Percentiles rank a stretch among this genome's conserved stretches.
These are phyloP conservation scores for Eumaeus atala DNA, from an alignment of 1,140 invertebrate species.

Conservation along the genomic window DNA sequence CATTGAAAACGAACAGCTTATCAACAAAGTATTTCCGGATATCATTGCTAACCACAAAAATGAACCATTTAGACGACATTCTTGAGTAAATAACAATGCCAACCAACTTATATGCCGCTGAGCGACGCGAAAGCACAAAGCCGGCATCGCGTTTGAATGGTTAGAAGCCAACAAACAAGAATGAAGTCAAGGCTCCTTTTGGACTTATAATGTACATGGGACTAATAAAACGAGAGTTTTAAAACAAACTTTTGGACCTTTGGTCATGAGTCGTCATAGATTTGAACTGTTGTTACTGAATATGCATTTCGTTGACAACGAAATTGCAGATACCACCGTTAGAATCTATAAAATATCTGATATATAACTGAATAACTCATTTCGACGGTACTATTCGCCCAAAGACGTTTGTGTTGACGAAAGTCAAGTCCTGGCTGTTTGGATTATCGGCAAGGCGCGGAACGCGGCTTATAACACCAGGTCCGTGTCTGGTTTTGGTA, in stretches of 20 bases:
- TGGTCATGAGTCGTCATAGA: constrained; percentile 36
- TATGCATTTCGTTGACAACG: constrained; percentile 34
- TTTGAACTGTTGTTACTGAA: constrained; percentile 34
- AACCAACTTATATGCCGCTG: constrained; percentile 40
- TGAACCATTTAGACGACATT: too few relatives aligned
- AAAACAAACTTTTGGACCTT: constrained; percentile 37
- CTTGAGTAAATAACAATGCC: constrained; percentile 19
- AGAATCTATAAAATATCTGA: constrained; percentile 18
- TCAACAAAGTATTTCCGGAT: too few relatives aligned
- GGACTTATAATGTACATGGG: constrained; percentile 38
- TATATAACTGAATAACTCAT: too few relatives aligned
- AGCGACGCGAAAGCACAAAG: constrained; percentile 37
- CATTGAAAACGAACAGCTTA: too few relatives aligned
- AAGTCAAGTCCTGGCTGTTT: too few relatives aligned
- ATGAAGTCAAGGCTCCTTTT: constrained; percentile 40
- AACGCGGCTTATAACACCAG: too few relatives aligned
- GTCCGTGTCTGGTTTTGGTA: too few relatives aligned
- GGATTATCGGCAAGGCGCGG: too few relatives aligned
- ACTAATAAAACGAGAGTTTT: constrained; percentile 37
- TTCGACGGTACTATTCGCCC: constrained; percentile 44
- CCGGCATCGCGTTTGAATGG: constrained; percentile 37
- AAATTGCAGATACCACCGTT: constrained; percentile 33
- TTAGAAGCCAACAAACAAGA: constrained; percentile 41
- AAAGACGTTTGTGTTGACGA: constrained; percentile 16
- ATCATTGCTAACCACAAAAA: too few relatives aligned